Evolutionary conservation across 2,888 invertebrate species (phyloP).

Genomic region (Xanthostigma xanthostigma): DNA sequence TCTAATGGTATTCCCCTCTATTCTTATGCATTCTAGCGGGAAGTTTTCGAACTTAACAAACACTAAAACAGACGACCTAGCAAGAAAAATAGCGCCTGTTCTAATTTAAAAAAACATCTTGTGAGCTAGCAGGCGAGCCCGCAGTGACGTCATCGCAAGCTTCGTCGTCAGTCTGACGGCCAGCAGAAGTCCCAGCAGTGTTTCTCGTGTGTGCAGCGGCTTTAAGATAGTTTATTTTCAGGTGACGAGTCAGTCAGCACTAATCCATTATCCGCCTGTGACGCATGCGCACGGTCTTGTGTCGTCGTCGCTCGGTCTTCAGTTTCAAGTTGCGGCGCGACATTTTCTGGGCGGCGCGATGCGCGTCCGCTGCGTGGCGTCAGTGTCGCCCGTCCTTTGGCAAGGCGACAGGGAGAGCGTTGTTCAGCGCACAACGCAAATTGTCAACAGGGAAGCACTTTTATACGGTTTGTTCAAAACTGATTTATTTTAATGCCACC

Average conservation of each 20-base stretch:
- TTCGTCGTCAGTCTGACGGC: too few relatives aligned
- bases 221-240: conserved; percentile 15
- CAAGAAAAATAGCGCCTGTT: too few relatives aligned
- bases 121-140: too few relatives aligned
- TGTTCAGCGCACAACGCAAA: conserved; percentile 36
- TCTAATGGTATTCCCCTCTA: not conserved
- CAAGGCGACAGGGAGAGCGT: conserved; percentile 42
- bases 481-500: too few relatives aligned
- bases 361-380: conserved; percentile 44
- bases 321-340: conserved; percentile 34
- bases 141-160: too few relatives aligned
- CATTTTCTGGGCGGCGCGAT: conserved; percentile 44
- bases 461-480: conserved; percentile 31
- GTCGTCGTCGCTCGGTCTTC: conserved; percentile 39
- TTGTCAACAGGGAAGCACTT: conserved; percentile 45
- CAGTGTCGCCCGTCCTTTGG: conserved; percentile 42
- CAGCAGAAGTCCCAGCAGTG: too few relatives aligned
- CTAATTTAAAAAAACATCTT: too few relatives aligned
- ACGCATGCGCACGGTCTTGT: conserved; percentile 41
- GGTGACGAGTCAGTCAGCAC: conserved; percentile 33
- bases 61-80: too few relatives aligned
- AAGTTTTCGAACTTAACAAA: too few relatives aligned
- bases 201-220: too few relatives aligned
- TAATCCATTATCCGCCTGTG: conserved; percentile 36
- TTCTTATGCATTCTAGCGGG: too few relatives aligned